A percentile compares a stretch with the other conserved stretches of the same genome.
Conservation (phyloP, 2,888 invertebrate genomes). For the Lepeophtheirus nordmannii region DNA sequence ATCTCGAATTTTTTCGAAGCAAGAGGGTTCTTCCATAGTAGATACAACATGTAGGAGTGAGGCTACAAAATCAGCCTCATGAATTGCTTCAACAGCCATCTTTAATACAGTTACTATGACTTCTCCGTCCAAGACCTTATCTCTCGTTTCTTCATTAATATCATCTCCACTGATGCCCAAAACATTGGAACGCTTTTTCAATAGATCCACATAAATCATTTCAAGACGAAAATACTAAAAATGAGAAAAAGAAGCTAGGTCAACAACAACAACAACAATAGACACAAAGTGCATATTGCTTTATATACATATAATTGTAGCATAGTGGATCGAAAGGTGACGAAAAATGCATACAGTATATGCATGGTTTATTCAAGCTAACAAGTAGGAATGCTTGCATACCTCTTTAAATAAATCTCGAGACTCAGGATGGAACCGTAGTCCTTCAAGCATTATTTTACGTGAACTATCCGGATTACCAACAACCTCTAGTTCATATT, state of each 20-base stretch:
- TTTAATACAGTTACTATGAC: not conserved
- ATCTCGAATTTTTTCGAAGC: too few relatives aligned
- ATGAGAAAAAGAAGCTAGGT: not conserved
- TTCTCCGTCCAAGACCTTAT: not conserved
- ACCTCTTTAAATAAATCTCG: not conserved
- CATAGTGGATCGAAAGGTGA: too few relatives aligned
- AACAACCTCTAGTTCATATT: conserved; percentile 56
- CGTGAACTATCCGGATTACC: conserved; percentile 52
- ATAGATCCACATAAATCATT: conserved; percentile 8
- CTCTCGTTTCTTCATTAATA: not conserved
- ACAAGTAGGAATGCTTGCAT: too few relatives aligned
- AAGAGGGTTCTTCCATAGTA: not conserved
- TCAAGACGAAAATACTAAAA: conserved; percentile 19
- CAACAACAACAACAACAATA: not conserved
- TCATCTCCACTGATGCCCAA: not conserved
- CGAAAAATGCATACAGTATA: too few relatives aligned
- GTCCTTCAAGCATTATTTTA: conserved; percentile 53
- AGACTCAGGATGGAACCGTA: conserved; percentile 55
- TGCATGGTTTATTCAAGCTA: too few relatives aligned
- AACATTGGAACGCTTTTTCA: not conserved
- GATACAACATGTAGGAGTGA: not conserved
- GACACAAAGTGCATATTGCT: not conserved
- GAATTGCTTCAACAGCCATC: not conserved
- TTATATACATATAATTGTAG: too few relatives aligned
- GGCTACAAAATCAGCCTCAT: not conserved